Evolutionary conservation across 2,888 invertebrate species (phyloP).

Genomic region (Graphium colonna): DNA sequence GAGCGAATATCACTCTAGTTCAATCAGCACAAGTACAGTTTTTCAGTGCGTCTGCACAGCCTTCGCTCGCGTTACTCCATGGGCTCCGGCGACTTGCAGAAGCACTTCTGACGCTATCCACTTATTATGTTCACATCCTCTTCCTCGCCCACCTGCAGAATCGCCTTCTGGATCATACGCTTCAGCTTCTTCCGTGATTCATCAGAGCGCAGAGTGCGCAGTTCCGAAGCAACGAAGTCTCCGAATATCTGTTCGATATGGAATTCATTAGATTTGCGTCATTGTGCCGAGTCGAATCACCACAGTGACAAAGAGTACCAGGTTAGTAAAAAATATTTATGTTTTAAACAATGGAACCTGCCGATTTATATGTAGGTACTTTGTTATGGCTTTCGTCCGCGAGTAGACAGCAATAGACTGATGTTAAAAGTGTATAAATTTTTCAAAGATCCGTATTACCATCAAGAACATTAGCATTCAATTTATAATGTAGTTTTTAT

Average conservation of each 20-base stretch:
- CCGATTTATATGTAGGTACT: too few species aligned
- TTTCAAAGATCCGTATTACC: too few species aligned
- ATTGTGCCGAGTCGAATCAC: background rate
- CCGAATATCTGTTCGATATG: constrained; percentile 56
- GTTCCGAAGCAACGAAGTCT: constrained; percentile 71
- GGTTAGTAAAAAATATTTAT: too few species aligned
- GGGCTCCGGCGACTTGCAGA: constrained; percentile 36
- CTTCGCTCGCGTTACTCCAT: constrained; percentile 11
- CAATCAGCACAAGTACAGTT: background rate
- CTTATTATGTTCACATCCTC: constrained; percentile 53
- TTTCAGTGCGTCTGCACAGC: background rate
- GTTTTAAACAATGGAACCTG: too few species aligned
- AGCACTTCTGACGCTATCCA: constrained; percentile 33
- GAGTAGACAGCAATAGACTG: too few species aligned
- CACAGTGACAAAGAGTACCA: too few species aligned
- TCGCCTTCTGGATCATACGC: constrained; percentile 67
- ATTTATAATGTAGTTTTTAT: too few species aligned
- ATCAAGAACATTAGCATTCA: too few species aligned
- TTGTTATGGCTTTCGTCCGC: too few species aligned
- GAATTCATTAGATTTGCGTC: background rate
- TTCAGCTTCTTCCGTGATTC: constrained; percentile 62
- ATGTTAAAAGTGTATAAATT: too few species aligned
- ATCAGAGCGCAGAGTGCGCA: constrained; percentile 57
- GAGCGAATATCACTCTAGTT: background rate
- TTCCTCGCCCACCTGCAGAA: constrained; percentile 60